Percentiles rank a stretch among this genome's conserved stretches.
phyloP scores from a whole-genome alignment of 2,113 vertebrate species.

The Ailurus styani region DNA sequence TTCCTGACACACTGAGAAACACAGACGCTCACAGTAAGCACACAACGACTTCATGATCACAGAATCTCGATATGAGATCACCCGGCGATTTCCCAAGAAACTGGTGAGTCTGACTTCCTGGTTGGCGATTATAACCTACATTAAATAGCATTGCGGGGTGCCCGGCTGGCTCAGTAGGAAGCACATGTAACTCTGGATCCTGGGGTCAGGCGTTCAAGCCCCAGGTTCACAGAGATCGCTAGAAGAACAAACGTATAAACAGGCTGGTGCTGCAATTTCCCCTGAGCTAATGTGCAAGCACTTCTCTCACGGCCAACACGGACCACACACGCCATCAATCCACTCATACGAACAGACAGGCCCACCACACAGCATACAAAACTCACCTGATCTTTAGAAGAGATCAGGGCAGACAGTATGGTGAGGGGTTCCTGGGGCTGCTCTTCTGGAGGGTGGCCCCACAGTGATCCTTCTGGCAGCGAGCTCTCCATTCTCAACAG shows the following conservation, averaged over 20 bases:
- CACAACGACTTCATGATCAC: background rate
- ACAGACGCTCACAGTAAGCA: background rate
- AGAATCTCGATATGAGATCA: background rate
- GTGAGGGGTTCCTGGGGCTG: background rate
- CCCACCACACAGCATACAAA: background rate
- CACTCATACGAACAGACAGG: background rate
- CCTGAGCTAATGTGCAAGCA: background rate
- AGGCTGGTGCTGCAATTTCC: background rate
- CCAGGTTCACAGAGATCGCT: background rate
- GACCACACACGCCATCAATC: background rate
- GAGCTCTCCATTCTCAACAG: background rate
- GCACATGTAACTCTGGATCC: background rate
- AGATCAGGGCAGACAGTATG: background rate
- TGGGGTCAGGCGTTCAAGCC: background rate
- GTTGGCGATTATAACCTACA: background rate
- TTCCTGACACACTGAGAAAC: background rate
- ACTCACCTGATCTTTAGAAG: background rate
- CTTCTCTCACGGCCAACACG: background rate
- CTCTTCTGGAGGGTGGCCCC: background rate
- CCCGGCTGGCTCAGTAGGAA: background rate
- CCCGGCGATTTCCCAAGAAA: background rate
- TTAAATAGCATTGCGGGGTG: background rate
- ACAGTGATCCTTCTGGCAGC: background rate
- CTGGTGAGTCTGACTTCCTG: background rate
- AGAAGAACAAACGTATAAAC: background rate